A percentile compares a stretch with the other conserved stretches of the same genome.
These are phyloP conservation scores for Chauna torquata DNA, from an alignment of 2,113 vertebrate species.

Conservation along the genomic window DNA sequence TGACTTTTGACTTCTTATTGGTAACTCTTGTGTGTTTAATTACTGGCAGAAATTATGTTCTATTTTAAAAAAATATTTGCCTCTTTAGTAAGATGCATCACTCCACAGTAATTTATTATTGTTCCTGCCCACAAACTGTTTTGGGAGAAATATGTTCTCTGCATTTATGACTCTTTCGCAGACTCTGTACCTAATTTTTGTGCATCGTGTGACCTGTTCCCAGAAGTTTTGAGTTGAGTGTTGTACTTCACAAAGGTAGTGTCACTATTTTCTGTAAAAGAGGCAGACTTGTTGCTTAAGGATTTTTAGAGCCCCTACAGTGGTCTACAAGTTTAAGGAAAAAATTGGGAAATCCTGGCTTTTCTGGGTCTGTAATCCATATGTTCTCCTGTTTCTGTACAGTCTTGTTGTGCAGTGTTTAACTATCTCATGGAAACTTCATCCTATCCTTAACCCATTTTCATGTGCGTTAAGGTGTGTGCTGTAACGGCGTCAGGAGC, in stretches of 20 bases:
- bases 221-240: neutral
- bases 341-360: neutral
- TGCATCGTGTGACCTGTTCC: neutral
- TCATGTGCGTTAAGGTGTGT: neutral
- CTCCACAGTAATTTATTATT: neutral
- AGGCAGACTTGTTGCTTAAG: neutral
- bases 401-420: neutral
- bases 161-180: neutral
- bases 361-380: neutral
- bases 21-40: neutral
- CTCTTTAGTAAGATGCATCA: neutral
- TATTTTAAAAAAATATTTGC: neutral
- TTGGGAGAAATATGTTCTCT: neutral
- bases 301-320: neutral
- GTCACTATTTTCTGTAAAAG: neutral
- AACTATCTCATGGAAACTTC: neutral
- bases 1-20: neutral
- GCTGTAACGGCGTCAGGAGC: rapidly evolving
- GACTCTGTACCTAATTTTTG: neutral
- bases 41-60: neutral
- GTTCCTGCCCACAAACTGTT: neutral
- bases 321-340: neutral
- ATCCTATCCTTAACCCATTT: neutral
- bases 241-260: neutral
- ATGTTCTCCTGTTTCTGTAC: neutral